phyloP scores from a whole-genome alignment of 2,797 vertebrate genomes.

The Buceros bicornis region DNA sequence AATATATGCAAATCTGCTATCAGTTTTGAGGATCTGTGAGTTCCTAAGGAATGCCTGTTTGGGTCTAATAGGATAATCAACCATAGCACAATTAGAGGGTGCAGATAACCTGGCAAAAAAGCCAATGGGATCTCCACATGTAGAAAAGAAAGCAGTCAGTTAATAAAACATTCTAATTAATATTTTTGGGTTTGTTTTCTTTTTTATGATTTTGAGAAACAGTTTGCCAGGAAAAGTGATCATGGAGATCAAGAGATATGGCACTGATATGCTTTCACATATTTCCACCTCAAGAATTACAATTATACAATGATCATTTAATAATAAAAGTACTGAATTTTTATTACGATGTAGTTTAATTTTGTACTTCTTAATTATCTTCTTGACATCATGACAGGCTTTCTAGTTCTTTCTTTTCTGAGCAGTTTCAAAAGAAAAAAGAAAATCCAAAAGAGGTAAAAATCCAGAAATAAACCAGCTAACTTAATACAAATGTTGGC shows the following conservation, averaged over 20 bases:
- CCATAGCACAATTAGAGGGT: neutral
- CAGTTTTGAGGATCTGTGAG: neutral
- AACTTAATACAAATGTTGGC: neutral
- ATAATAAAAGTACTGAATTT: neutral
- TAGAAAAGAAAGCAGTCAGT: neutral
- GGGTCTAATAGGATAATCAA: neutral
- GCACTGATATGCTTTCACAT: rapidly evolving
- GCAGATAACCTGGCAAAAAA: neutral
- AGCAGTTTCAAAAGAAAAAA: neutral
- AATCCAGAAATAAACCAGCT: neutral
- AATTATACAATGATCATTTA: neutral
- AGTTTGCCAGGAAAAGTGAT: neutral
- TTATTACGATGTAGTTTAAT: neutral
- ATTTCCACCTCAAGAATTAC: neutral
- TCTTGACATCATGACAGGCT: neutral
- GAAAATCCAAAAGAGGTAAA: neutral
- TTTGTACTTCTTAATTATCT: neutral
- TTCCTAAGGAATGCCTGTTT: neutral
- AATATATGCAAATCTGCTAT: neutral
- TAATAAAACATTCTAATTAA: neutral
- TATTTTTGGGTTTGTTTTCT: neutral
- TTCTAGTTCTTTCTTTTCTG: neutral
- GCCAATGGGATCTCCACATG: neutral
- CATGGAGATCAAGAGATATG: neutral
- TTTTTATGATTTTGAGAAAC: neutral